Percentiles rank a stretch among this genome's conserved stretches.
phyloP scores from a whole-genome alignment of 2,888 invertebrate species.

The Polia nebulosa region DNA sequence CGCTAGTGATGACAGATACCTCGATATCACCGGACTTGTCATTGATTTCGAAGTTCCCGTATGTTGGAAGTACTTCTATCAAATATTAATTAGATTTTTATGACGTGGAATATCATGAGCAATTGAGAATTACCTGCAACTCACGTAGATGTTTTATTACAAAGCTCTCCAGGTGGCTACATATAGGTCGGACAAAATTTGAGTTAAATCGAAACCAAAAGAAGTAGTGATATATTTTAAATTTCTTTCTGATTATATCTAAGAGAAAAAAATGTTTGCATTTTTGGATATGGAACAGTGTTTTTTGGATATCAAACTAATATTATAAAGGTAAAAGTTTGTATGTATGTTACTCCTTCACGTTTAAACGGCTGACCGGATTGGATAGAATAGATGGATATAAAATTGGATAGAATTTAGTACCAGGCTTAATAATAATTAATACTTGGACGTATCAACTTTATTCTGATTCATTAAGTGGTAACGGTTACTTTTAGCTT shows the following conservation, averaged over 20 bases:
- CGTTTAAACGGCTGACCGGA: too few species aligned
- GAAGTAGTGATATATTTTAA: background rate
- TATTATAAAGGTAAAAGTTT: too few species aligned
- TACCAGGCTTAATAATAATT: too few species aligned
- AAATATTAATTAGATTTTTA: conserved; percentile 6
- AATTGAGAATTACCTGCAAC: background rate
- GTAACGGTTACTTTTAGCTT: background rate
- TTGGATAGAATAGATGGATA: too few species aligned
- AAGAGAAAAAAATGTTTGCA: background rate
- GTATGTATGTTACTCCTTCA: too few species aligned
- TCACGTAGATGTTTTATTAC: background rate
- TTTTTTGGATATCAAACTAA: too few species aligned
- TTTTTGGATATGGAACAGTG: too few species aligned
- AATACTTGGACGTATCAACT: background rate
- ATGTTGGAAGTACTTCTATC: background rate
- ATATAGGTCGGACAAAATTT: too few species aligned
- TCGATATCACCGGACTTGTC: conserved; percentile 26
- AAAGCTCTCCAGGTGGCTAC: too few species aligned
- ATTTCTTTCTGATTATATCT: background rate
- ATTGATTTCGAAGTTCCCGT: background rate
- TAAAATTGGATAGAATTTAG: too few species aligned
- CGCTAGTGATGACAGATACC: conserved; percentile 34
- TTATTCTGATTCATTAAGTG: conserved; percentile 10
- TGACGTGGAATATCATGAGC: background rate
- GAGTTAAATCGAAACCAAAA: too few species aligned